Evolutionary conservation across 2,888 invertebrate genomes (phyloP).

Genomic region (Xestobium rufovillosum): DNA sequence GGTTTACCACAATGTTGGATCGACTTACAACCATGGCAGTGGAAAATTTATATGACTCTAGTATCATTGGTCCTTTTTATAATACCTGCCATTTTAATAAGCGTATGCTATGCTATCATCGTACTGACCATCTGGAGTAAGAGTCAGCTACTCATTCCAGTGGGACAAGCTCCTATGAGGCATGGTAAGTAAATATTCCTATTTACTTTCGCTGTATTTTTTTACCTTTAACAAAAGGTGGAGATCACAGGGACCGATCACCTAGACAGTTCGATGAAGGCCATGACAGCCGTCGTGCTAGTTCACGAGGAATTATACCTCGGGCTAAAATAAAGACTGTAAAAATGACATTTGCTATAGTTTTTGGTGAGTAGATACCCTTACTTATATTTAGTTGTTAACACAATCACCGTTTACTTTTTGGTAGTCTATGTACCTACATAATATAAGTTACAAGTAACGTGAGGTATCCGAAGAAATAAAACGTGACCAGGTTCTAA

Average conservation of each 20-base stretch:
- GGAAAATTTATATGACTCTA: conserved; percentile 84
- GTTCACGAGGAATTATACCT: conserved; percentile 88
- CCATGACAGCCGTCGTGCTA: conserved; percentile 62
- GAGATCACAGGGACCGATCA: conserved; percentile 32
- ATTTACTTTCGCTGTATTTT: too few relatives aligned
- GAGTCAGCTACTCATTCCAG: conserved; percentile 54
- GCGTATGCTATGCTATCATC: conserved; percentile 84
- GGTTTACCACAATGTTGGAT: conserved; percentile 83
- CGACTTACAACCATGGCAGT: conserved; percentile 65
- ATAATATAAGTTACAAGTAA: too few relatives aligned
- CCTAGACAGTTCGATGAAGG: conserved; percentile 35
- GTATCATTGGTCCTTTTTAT: conserved; percentile 77
- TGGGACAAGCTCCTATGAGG: conserved; percentile 35
- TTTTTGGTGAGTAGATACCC: conserved; percentile 63
- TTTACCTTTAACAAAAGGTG: too few relatives aligned
- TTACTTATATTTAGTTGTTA: not conserved
- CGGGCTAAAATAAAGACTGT: conserved; percentile 94
- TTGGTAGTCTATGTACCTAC: too few relatives aligned
- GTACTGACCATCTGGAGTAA: conserved; percentile 90
- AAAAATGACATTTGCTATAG: conserved; percentile 95
- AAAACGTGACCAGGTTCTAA: too few relatives aligned
- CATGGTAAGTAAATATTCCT: conserved; percentile 29
- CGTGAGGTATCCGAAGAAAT: too few relatives aligned
- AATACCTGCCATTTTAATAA: conserved; percentile 79
- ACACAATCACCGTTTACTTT: not conserved